Base-by-base conservation (phyloP, 2,113 vertebrate species). In the Tragelaphus buxtoni region DNA sequence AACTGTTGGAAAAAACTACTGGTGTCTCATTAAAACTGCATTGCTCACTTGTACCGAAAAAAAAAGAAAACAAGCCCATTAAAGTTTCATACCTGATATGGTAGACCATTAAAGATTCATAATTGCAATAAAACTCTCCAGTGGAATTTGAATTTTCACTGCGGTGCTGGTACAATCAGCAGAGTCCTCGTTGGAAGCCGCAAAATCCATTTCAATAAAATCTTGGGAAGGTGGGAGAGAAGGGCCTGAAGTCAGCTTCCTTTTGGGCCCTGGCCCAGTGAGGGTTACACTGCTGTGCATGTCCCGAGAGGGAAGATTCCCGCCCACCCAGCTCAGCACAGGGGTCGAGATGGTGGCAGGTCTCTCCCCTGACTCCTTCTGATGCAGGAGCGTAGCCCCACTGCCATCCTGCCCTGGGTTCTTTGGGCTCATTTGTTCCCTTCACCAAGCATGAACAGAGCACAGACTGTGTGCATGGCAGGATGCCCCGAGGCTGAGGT, bases 21-120 rank as follows among this genome's bases (percentile, higher is more conserved):
- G 32, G 94, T 90, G 22, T 74, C 87, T 97, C 89, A 94, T 98
- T 97, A 98, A 96, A 97, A 96, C 95, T 80, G 12, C 94, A 72
- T 90, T 63, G 84, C 86, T 90, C 47, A 32, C 95, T 90, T 94
- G 85, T 92, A 95, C 77, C 58, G 65, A 80, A n/a, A 51, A 90
- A 60, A 93, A 56, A 89, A 32, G 53, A 45, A 42, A n/a, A 18
- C 35, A 74, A 81, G 32, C 69, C 20, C 58, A 95, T 97, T 94
- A 87, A 98, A 98, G 28, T 97, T 98, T 98, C 96, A 97, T 97
- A 84, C 77, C 88, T 45, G 88, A 39, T 92, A 94, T 63, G 35
- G 95, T 97, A 98, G 98, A 91, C 77, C 60, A 97, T 98, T 97
- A 97, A 98, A 98, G 91, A 98, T 98, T 98, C 95, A 96, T 97